Base-by-base conservation (phyloP, 2,797 vertebrate species). In the Poeciliopsis paucimaculata region DNA sequence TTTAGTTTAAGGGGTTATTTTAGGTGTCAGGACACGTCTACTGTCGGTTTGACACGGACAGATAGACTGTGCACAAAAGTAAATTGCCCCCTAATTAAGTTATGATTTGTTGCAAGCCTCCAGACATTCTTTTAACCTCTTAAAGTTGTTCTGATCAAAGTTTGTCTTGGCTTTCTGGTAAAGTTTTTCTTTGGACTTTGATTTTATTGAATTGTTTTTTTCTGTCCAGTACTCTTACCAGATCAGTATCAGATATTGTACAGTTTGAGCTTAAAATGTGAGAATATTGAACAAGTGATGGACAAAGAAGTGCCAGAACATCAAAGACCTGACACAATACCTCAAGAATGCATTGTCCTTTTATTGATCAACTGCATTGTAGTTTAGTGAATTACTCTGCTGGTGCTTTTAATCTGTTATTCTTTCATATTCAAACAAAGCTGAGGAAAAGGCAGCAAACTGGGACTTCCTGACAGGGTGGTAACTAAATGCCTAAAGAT, bases 1-100 rank as follows among this genome's bases (percentile, higher is more conserved):
- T 83, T 77, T 81, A 77, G 62, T 86, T 75, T 72, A 79, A 79
- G 79, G 82, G 73, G 79, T 79, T 86, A 49, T 79, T 87, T 86
- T 86, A 88, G 82, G 88, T 85, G 80, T 82, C 39, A 80, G 78
- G 83, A 83, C 76, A n/a, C 13, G 1, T 45, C 41, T n/a, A 45
- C 26, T 71, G 66, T 43, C 41, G 23, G 66, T 43, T 10, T 70
- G 28, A 36, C 9, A 55, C n/a, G 12, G 26, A n/a, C 68, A 41
- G 68, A 20, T 45, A 43, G 39, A 23, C n/a, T 11, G 16, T 70
- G 68, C 6, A 45, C 68, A n/a, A 41, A 71, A 71, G 26, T 12
- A 71, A 28, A 45, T 13, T 71, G 23, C 26, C 23, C 41, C 11
- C 68, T 43, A 71, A 71, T 71, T 45, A 43, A 45, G 26, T 71